A percentile compares a stretch with the other conserved stretches of the same genome.
These are phyloP conservation scores for Saguinus midas DNA, from an alignment of 2,113 vertebrate species.

Conservation along the genomic window DNA sequence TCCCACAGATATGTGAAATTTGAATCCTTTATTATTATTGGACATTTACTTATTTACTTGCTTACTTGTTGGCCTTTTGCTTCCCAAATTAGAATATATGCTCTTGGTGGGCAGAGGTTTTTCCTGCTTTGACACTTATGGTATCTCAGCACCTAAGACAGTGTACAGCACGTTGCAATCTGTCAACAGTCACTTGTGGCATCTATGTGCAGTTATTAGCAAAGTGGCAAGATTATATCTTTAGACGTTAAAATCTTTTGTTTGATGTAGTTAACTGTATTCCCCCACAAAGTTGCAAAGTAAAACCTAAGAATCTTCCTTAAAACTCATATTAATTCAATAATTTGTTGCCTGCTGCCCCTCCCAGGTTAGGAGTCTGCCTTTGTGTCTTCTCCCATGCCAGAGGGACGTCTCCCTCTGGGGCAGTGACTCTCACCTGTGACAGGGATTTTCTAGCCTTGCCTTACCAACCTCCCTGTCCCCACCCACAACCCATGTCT, in stretches of 20 bases:
- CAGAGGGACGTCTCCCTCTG: background rate
- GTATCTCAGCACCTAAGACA: background rate
- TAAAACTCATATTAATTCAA: background rate
- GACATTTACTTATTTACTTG: background rate
- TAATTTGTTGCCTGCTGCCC: background rate
- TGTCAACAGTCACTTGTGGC: background rate
- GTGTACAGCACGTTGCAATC: background rate
- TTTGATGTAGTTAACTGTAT: background rate
- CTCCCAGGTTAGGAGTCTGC: background rate
- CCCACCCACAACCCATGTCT: background rate
- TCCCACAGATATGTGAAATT: background rate
- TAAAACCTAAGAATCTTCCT: background rate
- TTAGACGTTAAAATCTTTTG: constrained; percentile 24
- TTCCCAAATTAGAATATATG: background rate
- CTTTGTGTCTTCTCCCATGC: background rate
- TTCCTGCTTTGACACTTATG: background rate
- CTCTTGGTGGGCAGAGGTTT: background rate
- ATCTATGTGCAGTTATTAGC: background rate
- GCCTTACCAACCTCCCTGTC: background rate
- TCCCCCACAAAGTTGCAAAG: background rate
- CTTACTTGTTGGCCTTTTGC: background rate
- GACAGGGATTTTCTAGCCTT: background rate
- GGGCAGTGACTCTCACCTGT: background rate
- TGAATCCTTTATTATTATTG: background rate
- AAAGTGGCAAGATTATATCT: background rate